A percentile compares a stretch with the other conserved stretches of the same genome.
These are phyloP conservation scores for Isoperla grammatica DNA, from an alignment of 2,888 invertebrate genomes.

Conservation along the genomic window DNA sequence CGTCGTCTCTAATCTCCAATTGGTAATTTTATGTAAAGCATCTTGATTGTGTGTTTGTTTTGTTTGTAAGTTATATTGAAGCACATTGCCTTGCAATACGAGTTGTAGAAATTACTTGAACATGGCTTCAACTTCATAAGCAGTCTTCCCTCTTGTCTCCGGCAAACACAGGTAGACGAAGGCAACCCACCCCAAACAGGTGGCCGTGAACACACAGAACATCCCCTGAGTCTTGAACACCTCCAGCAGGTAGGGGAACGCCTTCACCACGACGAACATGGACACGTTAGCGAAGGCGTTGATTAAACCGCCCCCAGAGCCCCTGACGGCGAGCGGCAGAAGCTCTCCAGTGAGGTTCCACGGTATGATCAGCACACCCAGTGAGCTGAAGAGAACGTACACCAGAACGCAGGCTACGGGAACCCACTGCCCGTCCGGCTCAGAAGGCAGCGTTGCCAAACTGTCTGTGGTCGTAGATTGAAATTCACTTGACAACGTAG, in stretches of 20 bases:
- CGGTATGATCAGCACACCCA: constrained; percentile 53
- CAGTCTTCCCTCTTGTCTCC: constrained; percentile 53
- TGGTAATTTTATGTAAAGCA: too few species aligned
- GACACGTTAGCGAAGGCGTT: constrained; percentile 50
- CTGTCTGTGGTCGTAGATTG: too few species aligned
- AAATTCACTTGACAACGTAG: too few species aligned
- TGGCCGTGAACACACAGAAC: constrained; percentile 47
- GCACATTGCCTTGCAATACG: too few species aligned
- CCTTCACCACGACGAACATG: constrained; percentile 51
- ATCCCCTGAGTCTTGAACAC: constrained; percentile 43
- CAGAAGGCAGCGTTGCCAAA: constrained; percentile 18
- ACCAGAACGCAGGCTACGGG: constrained; percentile 46
- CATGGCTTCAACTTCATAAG: constrained; percentile 49
- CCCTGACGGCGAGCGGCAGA: constrained; percentile 49
- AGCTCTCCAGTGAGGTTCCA: constrained; percentile 54
- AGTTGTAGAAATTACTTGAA: constrained; percentile 40
- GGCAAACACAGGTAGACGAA: constrained; percentile 50
- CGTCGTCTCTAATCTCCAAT: too few species aligned
- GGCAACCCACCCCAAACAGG: constrained; percentile 44
- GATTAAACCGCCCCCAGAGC: constrained; percentile 48
- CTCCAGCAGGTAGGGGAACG: constrained; percentile 47
- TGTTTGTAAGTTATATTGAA: too few species aligned
- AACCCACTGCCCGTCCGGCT: constrained; percentile 41
- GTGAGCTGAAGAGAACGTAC: constrained; percentile 49
- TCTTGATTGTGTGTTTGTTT: too few species aligned